phyloP scores from a whole-genome alignment of 2,888 invertebrate genomes.

The Bellardia bayeri region DNA sequence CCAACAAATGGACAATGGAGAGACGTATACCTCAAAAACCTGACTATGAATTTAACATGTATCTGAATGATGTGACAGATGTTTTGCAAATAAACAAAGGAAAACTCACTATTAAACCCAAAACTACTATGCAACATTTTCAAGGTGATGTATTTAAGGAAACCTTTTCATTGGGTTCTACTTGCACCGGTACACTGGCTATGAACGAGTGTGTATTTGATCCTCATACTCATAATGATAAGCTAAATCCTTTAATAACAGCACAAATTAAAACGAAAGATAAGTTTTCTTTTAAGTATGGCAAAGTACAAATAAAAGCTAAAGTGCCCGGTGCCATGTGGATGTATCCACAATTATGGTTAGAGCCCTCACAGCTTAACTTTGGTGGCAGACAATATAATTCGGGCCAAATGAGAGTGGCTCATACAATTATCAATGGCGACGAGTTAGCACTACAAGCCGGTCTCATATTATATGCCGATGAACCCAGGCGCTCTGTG shows the following conservation, averaged over 20 bases:
- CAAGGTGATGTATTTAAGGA: conserved; percentile 16
- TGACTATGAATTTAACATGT: conserved; percentile 80
- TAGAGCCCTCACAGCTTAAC: conserved; percentile 87
- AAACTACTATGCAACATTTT: conserved; percentile 74
- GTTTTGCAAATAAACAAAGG: conserved; percentile 76
- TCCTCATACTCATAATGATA: conserved; percentile 77
- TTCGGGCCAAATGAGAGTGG: conserved; percentile 90
- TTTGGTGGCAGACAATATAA: conserved; percentile 86
- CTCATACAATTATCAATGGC: conserved; percentile 85
- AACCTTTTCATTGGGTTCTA: conserved; percentile 76
- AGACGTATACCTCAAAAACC: conserved; percentile 80
- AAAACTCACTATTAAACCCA: conserved; percentile 76
- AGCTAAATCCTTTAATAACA: conserved; percentile 89
- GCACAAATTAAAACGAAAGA: conserved; percentile 87
- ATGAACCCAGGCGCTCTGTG: conserved; percentile 77
- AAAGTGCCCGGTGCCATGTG: conserved; percentile 90
- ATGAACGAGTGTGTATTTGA: conserved; percentile 77
- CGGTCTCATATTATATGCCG: conserved; percentile 78
- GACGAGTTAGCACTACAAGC: conserved; percentile 77
- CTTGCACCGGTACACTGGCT: conserved; percentile 79
- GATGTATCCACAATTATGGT: conserved; percentile 89
- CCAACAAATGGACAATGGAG: conserved; percentile 79
- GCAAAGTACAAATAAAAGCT: conserved; percentile 88
- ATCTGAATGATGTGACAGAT: conserved; percentile 75
- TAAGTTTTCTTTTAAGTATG: conserved; percentile 89